Evolutionary conservation across 2,888 invertebrate species (phyloP).

Genomic region (Eupithecia subfuscata): DNA sequence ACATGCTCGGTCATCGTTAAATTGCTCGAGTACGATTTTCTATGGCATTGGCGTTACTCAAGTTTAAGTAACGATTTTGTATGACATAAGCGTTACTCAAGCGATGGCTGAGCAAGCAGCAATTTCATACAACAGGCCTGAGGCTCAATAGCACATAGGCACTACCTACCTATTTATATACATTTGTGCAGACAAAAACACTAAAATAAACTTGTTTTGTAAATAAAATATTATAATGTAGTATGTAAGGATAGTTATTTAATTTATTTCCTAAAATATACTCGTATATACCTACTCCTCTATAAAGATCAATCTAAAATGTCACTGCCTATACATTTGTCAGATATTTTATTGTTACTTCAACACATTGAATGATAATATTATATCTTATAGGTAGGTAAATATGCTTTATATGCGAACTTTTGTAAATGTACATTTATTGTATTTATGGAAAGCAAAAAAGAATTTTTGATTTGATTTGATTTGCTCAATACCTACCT

Average conservation of each 20-base stretch:
- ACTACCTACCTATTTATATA: neutral
- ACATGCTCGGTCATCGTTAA: neutral
- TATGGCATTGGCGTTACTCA: too few species aligned
- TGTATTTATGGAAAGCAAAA: too few species aligned
- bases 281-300: neutral
- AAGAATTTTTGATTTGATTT: too few species aligned
- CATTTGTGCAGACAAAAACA: neutral
- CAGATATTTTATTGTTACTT: neutral
- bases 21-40: neutral
- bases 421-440: too few species aligned
- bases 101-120: neutral
- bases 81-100: neutral
- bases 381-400: neutral
- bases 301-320: neutral
- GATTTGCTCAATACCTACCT: neutral
- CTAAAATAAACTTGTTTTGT: constrained; percentile 17
- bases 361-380: neutral
- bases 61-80: neutral
- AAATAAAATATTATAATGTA: constrained; percentile 16
- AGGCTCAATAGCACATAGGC: neutral
- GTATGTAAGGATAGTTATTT: constrained; percentile 18
- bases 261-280: constrained; percentile 14
- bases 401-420: neutral
- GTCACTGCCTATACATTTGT: constrained; percentile 6
- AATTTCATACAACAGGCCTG: neutral